These are phyloP conservation scores for Oxytorus armatus DNA, from an alignment of 2,888 invertebrate species.

Conservation along the genomic window DNA sequence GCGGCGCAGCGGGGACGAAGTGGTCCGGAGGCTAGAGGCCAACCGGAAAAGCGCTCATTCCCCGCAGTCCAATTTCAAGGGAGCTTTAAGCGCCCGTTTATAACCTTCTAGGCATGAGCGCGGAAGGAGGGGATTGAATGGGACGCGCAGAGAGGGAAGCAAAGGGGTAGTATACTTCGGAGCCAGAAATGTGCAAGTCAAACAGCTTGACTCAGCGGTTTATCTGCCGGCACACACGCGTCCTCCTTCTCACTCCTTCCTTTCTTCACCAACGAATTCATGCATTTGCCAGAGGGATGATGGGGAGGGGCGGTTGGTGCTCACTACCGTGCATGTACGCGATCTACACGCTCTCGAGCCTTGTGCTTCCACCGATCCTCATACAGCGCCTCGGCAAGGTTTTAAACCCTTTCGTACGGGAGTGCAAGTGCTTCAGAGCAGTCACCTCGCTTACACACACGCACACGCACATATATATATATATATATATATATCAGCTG, in stretches of 20 bases:
- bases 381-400: slow-evolving; percentile 68
- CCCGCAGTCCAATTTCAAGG: slow-evolving; percentile 80
- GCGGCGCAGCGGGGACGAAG: slow-evolving; percentile 46
- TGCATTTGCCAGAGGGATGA: slow-evolving; percentile 72
- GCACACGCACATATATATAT: background rate
- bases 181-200: slow-evolving; percentile 83
- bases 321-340: slow-evolving; percentile 72
- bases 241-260: slow-evolving; percentile 54
- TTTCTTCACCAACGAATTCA: slow-evolving; percentile 68
- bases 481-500: background rate
- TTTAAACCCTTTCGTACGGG: slow-evolving; percentile 55
- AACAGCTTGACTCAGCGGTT: slow-evolving; percentile 83
- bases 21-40: slow-evolving; percentile 66
- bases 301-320: slow-evolving; percentile 18
- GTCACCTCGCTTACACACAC: slow-evolving; percentile 38
- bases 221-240: slow-evolving; percentile 76
- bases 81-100: slow-evolving; percentile 80
- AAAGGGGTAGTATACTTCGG: slow-evolving; percentile 74
- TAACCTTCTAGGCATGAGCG: slow-evolving; percentile 74
- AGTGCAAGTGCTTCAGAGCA: slow-evolving; percentile 49
- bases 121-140: slow-evolving; percentile 46
- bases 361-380: slow-evolving; percentile 58
- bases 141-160: slow-evolving; percentile 53
- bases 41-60: slow-evolving; percentile 76
- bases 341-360: slow-evolving; percentile 49